Base-by-base conservation (phyloP, 2,113 vertebrate genomes). In the Ursus arctos region DNA sequence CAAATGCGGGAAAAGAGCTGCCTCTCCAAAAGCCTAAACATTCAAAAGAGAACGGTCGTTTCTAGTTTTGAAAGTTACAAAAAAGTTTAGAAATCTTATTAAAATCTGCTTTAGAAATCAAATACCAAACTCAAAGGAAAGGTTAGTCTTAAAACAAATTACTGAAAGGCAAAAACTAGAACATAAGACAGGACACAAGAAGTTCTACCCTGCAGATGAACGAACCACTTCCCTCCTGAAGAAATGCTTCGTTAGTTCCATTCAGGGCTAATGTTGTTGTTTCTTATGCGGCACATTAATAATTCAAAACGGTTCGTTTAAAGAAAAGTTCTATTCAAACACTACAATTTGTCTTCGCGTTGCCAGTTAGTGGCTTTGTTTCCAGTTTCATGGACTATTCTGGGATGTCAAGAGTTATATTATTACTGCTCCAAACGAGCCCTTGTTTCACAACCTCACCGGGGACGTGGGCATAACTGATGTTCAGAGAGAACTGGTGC, bases 361-460 rank as follows among this genome's bases (percentile, higher is more conserved):
- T 49, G 96, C 88, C 82, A 76, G 79, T 69, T 86, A 88, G 82
- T 26, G 91, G 93, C 97, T 97, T 95, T 96, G 97, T 97, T 95
- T 95, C 94, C 95, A 95, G 96, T 53, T 93, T 69, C 96, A 19
- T 0, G 40, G 92, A 86, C 91, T 91, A 95, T 86, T 97, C 91
- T 89, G 88, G 94, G 97, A 95, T 86, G 88, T 98, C 97, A 88
- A 93, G 94, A 96, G 69, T 91, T 88, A 33, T 3, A 90, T 69
- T 61, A 79, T 36, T n/a, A 77, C 71, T 16, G 89, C 49, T 97
- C 87, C 95, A 16, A 76, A 72, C 82, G 93, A 76, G 71, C 95
- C 95, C 96, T 81, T 13, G 88, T 85, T 85, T 61, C 80, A 21
- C 36, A 36, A 36, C 33, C 63, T 81, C 81, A n/a, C 33, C 65